Evolutionary conservation across 2,113 vertebrate genomes (phyloP), one percentile per base, ranked within the genome.

Genomic region (Boulengeromyrus knoepffleri): DNA sequence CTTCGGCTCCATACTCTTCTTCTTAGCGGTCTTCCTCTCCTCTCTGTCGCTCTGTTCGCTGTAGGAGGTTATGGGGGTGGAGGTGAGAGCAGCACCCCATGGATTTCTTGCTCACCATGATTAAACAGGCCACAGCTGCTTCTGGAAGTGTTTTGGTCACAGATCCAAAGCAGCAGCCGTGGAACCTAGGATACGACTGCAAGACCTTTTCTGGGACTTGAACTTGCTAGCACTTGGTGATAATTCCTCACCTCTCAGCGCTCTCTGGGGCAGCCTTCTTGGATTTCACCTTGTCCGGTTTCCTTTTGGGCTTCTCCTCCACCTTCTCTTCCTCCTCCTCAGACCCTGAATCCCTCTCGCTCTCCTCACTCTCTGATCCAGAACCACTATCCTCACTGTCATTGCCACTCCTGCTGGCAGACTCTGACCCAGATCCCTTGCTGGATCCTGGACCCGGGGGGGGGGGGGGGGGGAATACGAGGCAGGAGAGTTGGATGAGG

Each of bases 31-130:
- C 70, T 96, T 96, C 93, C 93, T 94, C 36, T 94, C 94, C 88
- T 94, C 94, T 95, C 96, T 50, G 90, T 97, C 95, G 93, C 98
- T 98, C 91, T 97, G 97, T 77, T 98, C 98, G 0, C 97, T 99
- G 93, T 8, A 90, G 50, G 3, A 92, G 90, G 86, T 45, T 0
- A 31, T 45, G 31, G 5, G 19, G 19, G 88, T 42, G 31, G 19
- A 39, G 9, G 36, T 77, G 53, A 52, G 19, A 56, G 5, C 53
- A 46, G 45, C 36, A 85, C 19, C 36, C 7, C 50, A 13, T 87
- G 47, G 2, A n/a, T 52, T 56, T 47, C 36, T 15, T 39, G 74
- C 36, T 39, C 31, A 80, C 9, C 74, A 39, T 80, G 36, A 12
- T 36, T 39, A 77, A 77, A 39, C 3, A 77, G 31, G 70, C 27